Conservation (phyloP, 1,140 invertebrate species). For the Drosophila malerkotliana region DNA sequence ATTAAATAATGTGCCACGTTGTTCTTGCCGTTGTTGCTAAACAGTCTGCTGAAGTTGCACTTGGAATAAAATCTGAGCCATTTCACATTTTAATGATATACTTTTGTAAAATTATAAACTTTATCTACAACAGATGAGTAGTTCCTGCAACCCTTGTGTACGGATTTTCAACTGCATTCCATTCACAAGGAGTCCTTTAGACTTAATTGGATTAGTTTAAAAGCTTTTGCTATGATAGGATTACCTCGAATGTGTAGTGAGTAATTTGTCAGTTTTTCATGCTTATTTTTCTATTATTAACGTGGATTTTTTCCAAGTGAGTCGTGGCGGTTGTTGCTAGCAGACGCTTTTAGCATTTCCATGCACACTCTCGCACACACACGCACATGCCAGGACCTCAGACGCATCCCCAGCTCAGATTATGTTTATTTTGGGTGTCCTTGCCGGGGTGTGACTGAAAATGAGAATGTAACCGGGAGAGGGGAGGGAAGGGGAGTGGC, state of each 20-base stretch:
- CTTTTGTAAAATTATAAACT: too few species aligned
- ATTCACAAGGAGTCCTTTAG: not conserved
- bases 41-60: slow-evolving; percentile 9
- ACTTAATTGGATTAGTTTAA: not conserved
- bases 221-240: not conserved
- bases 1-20: slow-evolving; percentile 81
- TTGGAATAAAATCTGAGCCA: not conserved
- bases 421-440: slow-evolving; percentile 77
- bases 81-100: not conserved
- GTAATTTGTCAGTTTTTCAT: not conserved
- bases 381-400: slow-evolving; percentile 8
- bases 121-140: not conserved
- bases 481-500: slow-evolving; percentile 18
- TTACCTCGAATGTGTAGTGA: not conserved
- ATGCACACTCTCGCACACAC: slow-evolving; percentile 48
- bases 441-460: slow-evolving; percentile 28
- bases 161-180: too few species aligned
- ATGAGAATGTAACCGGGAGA: slow-evolving; percentile 9
- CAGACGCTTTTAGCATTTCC: slow-evolving; percentile 76
- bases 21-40: slow-evolving; percentile 39
- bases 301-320: slow-evolving; percentile 2
- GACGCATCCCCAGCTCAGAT: slow-evolving; percentile 60
- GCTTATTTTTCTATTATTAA: not conserved
- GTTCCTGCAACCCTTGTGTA: too few species aligned
- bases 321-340: slow-evolving; percentile 16